phyloP scores from a whole-genome alignment of 1,140 invertebrate genomes.

The Neodiprion virginianus region DNA sequence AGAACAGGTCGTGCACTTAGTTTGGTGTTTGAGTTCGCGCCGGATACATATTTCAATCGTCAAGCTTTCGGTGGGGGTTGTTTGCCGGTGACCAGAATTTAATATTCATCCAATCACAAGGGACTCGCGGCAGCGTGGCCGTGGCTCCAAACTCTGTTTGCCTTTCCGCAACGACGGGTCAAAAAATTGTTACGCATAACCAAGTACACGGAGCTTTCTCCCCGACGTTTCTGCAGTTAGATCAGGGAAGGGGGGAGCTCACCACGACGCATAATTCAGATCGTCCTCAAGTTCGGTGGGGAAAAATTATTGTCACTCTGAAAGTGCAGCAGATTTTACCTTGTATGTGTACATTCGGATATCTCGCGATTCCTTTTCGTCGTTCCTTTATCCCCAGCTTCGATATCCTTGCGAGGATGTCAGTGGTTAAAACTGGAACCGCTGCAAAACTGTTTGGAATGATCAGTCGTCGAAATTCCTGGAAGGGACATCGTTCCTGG shows the following conservation, averaged over 20 bases:
- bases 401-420: too few species aligned
- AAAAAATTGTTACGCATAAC: slow-evolving; percentile 39
- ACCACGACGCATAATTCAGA: neutral
- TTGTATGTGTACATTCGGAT: too few species aligned
- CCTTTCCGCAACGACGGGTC: slow-evolving; percentile 35
- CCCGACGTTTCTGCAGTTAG: neutral
- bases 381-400: too few species aligned
- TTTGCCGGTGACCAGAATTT: slow-evolving; percentile 56
- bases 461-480: neutral
- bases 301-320: too few species aligned
- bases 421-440: too few species aligned
- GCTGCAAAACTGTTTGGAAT: too few species aligned
- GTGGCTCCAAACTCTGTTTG: slow-evolving; percentile 43
- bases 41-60: slow-evolving; percentile 57
- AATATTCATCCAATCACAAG: slow-evolving; percentile 54
- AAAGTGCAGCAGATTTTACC: too few species aligned
- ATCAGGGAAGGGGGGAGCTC: neutral
- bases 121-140: slow-evolving; percentile 31
- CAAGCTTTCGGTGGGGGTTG: slow-evolving; percentile 41
- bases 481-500: neutral
- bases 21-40: slow-evolving; percentile 50
- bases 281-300: too few species aligned
- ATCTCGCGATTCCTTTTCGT: too few species aligned
- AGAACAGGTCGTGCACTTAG: slow-evolving; percentile 39
- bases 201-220: neutral